Evolutionary conservation across 2,113 vertebrate genomes (phyloP).

Genomic region (Strix uralensis): DNA sequence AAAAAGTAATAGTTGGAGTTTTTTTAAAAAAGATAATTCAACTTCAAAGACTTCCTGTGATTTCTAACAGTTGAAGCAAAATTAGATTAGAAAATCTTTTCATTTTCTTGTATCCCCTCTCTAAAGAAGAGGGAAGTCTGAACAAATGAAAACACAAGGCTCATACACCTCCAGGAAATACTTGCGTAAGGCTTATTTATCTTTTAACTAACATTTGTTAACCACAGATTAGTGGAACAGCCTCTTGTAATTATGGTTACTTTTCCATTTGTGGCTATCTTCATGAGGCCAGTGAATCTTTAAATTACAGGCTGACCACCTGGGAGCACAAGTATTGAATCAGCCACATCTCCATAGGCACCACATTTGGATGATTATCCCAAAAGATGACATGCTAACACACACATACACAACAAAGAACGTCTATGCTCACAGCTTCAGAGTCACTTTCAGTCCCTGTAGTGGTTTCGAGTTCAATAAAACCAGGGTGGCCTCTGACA

Average conservation of each 20-base stretch:
- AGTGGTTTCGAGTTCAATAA: conserved; percentile 74
- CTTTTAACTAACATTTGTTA: conserved; percentile 77
- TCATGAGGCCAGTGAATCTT: conserved; percentile 74
- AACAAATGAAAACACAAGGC: conserved; percentile 48
- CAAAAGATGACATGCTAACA: conserved; percentile 60
- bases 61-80: conserved; percentile 57
- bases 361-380: conserved; percentile 69
- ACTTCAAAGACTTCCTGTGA: conserved; percentile 55
- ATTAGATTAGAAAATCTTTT: conserved; percentile 29
- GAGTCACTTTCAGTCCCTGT: conserved; percentile 69
- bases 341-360: conserved; percentile 70
- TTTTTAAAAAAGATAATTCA: conserved; percentile 23
- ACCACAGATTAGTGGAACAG: conserved; percentile 70
- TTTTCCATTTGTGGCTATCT: conserved; percentile 77
- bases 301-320: conserved; percentile 81
- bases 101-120: background rate
- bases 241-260: conserved; percentile 76
- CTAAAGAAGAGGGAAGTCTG: conserved; percentile 20
- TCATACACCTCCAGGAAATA: conserved; percentile 65
- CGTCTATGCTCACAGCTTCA: conserved; percentile 54
- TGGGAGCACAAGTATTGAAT: conserved; percentile 64
- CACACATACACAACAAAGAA: conserved; percentile 51
- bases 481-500: conserved; percentile 73
- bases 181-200: conserved; percentile 66
- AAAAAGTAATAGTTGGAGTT: background rate